Evolutionary conservation across 53 echinoderm and acorn worm species (phyloP), one percentile per base, ranked within the genome.

Genomic region (Holothuria scabra): DNA sequence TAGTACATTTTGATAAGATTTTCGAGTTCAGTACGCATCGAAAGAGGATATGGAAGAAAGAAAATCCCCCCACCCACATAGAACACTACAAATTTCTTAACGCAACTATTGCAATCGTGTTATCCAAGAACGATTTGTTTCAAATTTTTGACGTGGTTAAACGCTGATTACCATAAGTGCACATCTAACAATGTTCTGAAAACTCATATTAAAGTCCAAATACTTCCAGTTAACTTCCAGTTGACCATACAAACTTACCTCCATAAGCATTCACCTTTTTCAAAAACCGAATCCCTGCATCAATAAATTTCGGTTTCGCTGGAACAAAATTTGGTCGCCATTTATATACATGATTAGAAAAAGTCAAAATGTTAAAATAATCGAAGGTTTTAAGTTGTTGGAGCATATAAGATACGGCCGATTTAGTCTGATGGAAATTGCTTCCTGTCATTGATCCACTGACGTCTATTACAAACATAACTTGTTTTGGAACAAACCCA

Each of bases 361-460:
- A 97, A 19, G 90, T 92, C 44, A 97, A 75, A 48, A 97, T 89
- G 49, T 97, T 97, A 74, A 94, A 97, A 58, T 87, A 74, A 64
- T 94, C 97, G 5, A 44, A 86, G 16, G 86, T 56, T 56, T 87
- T 68, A 18, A 97, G 90, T 60, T 93, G 76, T 38, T 88, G 84
- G n/a, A 97, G 55, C 58, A 92, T 92, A 32, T 80, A 86, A 34
- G 90, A 86, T 13, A 94, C 56, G 13, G 94, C 97, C 28, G 86
- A 87, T 58, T 97, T 94, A 59, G 92, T 92, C 80, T 94, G 92
- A 10, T 66, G 63, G 44, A 97, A 76, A 60, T 97, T 97, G 8
- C 82, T 82, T 14, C 97, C 97, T 13, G 85, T 88, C 97, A 97
- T 97, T 30, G 97, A 97, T 18, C 86, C 92, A 70, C 97, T 97